These are phyloP conservation scores for Scrobipalpa costella DNA, from an alignment of 2,888 invertebrate genomes.

Conservation along the genomic window DNA sequence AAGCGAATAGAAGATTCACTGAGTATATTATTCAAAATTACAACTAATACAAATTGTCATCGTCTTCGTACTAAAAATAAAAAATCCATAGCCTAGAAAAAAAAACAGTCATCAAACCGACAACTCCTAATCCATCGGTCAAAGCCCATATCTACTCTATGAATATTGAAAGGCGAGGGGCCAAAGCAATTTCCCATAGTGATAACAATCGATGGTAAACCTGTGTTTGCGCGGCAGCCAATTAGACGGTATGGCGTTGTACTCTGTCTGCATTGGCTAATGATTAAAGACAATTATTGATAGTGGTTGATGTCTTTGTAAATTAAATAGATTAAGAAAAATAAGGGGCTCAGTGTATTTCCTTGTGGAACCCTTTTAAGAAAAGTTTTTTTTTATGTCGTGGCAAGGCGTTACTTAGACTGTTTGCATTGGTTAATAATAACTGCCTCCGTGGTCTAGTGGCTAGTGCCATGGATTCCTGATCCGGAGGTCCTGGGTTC, in stretches of 20 bases:
- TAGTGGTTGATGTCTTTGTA: constrained; percentile 18
- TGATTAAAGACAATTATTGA: constrained; percentile 33
- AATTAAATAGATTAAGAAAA: constrained; percentile 3
- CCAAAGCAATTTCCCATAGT: constrained; percentile 23
- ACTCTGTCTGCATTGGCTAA: constrained; percentile 21
- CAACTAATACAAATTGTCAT: too few relatives aligned
- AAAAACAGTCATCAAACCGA: not conserved
- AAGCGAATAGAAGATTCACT: too few relatives aligned
- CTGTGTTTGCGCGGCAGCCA: constrained; percentile 27
- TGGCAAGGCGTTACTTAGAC: too few relatives aligned
- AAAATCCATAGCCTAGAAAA: too few relatives aligned
- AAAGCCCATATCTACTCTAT: constrained; percentile 13
- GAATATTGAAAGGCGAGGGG: constrained; percentile 13
- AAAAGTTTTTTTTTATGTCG: not conserved
- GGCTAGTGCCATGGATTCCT: too few relatives aligned
- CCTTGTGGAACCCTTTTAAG: not conserved
- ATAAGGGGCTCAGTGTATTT: not conserved
- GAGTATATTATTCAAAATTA: too few relatives aligned
- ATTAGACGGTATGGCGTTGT: constrained; percentile 23
- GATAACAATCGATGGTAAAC: constrained; percentile 22
- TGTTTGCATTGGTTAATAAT: too few relatives aligned
- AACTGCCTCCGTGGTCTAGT: too few relatives aligned
- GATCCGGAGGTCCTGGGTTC: too few relatives aligned
- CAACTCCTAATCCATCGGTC: not conserved
- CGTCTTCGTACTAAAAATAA: too few relatives aligned